Evolutionary conservation across 2,113 vertebrate species (phyloP).

Genomic region (Psittacula cyanocephala): DNA sequence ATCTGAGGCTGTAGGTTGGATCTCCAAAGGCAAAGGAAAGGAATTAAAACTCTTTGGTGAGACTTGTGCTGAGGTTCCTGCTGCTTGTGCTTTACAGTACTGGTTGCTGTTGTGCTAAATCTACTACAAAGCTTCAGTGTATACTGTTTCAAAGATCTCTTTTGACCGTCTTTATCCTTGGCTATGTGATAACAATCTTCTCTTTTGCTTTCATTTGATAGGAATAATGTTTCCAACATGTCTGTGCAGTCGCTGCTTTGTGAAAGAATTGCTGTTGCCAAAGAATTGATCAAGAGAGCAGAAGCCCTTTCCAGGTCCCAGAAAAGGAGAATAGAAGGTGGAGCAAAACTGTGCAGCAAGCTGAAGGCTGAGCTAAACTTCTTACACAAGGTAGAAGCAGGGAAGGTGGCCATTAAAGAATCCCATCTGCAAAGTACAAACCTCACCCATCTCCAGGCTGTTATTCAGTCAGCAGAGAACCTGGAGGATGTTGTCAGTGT

Average conservation of each 20-base stretch:
- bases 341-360: slow-evolving; percentile 88
- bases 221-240: slow-evolving; percentile 86
- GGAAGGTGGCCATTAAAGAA: slow-evolving; percentile 87
- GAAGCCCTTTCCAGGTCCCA: slow-evolving; percentile 81
- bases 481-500: slow-evolving; percentile 86
- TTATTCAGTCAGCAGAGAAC: slow-evolving; percentile 88
- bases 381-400: slow-evolving; percentile 85
- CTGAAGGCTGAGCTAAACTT: slow-evolving; percentile 92
- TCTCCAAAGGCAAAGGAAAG: background rate
- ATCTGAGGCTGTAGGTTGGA: background rate
- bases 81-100: background rate
- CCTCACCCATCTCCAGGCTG: slow-evolving; percentile 89
- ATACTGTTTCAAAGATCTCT: background rate
- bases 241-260: slow-evolving; percentile 81
- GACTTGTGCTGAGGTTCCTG: background rate
- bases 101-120: background rate
- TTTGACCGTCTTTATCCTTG: background rate
- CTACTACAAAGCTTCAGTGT: background rate
- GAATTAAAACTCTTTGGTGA: background rate
- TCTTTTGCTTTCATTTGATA: slow-evolving; percentile 49
- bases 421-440: slow-evolving; percentile 96
- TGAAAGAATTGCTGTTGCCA: slow-evolving; percentile 84
- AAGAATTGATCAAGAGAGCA: slow-evolving; percentile 84
- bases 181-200: background rate
- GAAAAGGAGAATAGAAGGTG: slow-evolving; percentile 84